phyloP scores from a whole-genome alignment of 2,888 invertebrate genomes.

The Malacosoma neustria region DNA sequence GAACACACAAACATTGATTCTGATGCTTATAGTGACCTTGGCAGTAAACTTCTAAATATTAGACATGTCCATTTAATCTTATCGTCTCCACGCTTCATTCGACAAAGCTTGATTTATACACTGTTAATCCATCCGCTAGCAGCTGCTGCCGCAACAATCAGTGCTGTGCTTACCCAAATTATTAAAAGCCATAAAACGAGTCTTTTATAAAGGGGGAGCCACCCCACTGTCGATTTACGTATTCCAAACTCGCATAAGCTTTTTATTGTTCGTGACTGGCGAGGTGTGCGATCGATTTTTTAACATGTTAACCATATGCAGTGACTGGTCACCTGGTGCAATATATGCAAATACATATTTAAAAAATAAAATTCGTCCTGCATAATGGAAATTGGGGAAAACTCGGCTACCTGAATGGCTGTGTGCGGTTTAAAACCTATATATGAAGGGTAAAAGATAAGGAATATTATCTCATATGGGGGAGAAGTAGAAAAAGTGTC shows the following conservation, averaged over 20 bases:
- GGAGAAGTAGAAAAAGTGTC: no score
- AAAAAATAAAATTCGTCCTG: no score
- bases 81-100: constrained; percentile 34
- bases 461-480: no score
- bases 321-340: constrained; percentile 1
- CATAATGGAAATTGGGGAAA: no score
- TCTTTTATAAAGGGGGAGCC: constrained; percentile 62
- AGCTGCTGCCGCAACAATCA: constrained; percentile 66
- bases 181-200: constrained; percentile 74
- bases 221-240: constrained; percentile 59
- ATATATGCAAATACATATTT: neutral
- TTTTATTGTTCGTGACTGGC: constrained; percentile 59
- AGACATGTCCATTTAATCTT: constrained; percentile 25
- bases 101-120: constrained; percentile 39
- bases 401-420: no score
- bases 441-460: no score
- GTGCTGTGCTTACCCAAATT: constrained; percentile 68
- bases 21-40: no score
- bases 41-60: constrained; percentile 16
- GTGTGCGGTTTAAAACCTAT: no score
- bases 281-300: constrained; percentile 48
- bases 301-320: constrained; percentile 18
- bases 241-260: constrained; percentile 53
- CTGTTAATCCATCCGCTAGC: constrained; percentile 52
- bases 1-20: no score